Conservation (phyloP, 2,888 invertebrate genomes). For the Oasisia sp. region DNA sequence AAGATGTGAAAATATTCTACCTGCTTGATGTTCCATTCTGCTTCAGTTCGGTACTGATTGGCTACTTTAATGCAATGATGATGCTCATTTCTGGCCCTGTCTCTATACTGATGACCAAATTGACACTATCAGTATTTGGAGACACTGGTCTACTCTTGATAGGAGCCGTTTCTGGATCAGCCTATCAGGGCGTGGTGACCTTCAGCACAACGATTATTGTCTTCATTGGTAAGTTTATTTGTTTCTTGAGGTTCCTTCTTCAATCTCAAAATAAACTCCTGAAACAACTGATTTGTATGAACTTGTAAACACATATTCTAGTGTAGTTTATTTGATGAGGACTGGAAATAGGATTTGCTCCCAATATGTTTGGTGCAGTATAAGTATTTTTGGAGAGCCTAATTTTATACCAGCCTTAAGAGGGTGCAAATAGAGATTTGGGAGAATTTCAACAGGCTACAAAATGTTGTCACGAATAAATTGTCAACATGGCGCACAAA, state of each 20-base stretch:
- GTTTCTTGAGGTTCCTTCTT: background rate
- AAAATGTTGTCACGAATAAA: too few relatives aligned
- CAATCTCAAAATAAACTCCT: background rate
- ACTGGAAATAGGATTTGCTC: too few relatives aligned
- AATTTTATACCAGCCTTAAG: too few relatives aligned
- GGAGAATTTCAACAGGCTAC: too few relatives aligned
- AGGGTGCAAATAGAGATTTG: too few relatives aligned
- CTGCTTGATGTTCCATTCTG: background rate
- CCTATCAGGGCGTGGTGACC: background rate
- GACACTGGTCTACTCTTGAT: background rate
- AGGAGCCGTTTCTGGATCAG: background rate
- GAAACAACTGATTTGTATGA: too few relatives aligned
- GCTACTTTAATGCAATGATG: background rate
- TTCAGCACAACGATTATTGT: background rate
- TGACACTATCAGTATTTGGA: background rate
- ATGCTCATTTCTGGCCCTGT: background rate
- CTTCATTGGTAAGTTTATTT: background rate
- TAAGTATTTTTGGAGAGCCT: too few relatives aligned
- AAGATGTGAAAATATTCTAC: background rate
- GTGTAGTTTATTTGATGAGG: too few relatives aligned
- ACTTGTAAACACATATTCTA: too few relatives aligned
- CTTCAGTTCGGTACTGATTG: background rate
- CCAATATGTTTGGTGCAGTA: too few relatives aligned
- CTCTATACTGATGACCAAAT: background rate
- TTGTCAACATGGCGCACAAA: too few relatives aligned